Base-by-base conservation (phyloP, 2,888 invertebrate species). In the Ochropleura plecta region DNA sequence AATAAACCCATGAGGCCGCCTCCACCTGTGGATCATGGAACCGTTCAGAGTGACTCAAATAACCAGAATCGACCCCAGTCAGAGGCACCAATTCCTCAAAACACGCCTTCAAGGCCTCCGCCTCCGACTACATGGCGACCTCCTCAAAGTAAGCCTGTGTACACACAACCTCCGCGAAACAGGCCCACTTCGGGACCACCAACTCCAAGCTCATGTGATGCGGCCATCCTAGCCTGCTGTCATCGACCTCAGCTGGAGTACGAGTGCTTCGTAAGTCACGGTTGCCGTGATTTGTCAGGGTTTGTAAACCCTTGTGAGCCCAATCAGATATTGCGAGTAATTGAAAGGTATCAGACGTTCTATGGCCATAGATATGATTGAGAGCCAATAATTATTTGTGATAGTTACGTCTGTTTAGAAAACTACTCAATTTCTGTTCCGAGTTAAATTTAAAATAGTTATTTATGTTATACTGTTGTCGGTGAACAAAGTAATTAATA, bases 251-350 rank as follows among this genome's bases (percentile, higher is more conserved):
- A 90, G 72, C 89, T 93, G 5, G 91, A 91, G 1, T 90, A 91
- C 72, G 90, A 92, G 16, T 96, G 95, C 83, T 96, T 96, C 40
- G 90, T 86, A 14, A 64, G 78, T 20, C 91, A 93, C 76, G 95
- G 95, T 0, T 96, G 95, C 70, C 90, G 88, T 12, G 97, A 98
- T 91, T 95, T 97, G 2, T 83, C 92, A n/a, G 75, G 93, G 73
- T 89, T 93, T 82, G 87, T 93, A 8, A 88, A 92, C 70, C 95
- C 95, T 69, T 96, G 96, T 83, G 90, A 92, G 9, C 81, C 90
- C 8, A 82, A 87, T 63, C 86, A 89, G 3, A 91, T 95, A 73
- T 79, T 93, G 12, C 87, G 79, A 70, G 92, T 94, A 12, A 90
- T 95, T 67, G 88, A 92, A 3, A 93, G 91, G 73, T 94, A 93